Evolutionary conservation across 2,113 vertebrate genomes (phyloP), one percentile per base, ranked within the genome.

Genomic region (Pachycephala philippinensis): DNA sequence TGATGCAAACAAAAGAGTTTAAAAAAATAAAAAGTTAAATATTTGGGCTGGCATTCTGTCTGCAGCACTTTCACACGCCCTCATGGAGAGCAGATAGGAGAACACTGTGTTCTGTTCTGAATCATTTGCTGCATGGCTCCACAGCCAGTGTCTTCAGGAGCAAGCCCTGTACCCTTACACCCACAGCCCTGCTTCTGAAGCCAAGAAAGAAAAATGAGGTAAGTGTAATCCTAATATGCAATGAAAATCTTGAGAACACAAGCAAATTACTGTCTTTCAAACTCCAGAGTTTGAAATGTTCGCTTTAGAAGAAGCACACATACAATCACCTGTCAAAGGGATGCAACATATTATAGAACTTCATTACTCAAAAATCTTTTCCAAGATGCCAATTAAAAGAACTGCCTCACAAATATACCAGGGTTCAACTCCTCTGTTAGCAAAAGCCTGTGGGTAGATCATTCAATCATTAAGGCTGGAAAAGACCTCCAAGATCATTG

Each of bases 191-290:
- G 23, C 28, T 95, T 87, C 81, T 84, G 66, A 95, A 89, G 84
- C 39, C 77, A 93, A 64, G 49, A 22, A 80, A 77, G 59, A 76
- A 75, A 85, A 91, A 54, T 87, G 21, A 75, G 65, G 18, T 35
- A 93, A 70, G 37, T 22, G 37, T 40, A 63, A 33, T 70, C 54
- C 57, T 83, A 57, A 60, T 22, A 76, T 2, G 57, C 5, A 5
- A 44, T 42, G n/a, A 80, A 93, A 85, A 75, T 39, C 65, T 68
- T 57, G 37, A 89, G 65, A 96, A 84, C 50, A 76, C 3, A 87
- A 79, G 52, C 17, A 95, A 95, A 90, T 94, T 83, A 61, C 66
- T 83, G 61, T 94, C 81, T 94, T 84, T 90, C 91, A 93, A 83
- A 88, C 49, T 84, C 50, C 39, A 50, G 52, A 90, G 89, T 59